A percentile compares a stretch with the other conserved stretches of the same genome.
Evolutionary conservation across 2,113 vertebrate species (phyloP).

Genomic region (Chionis minor): DNA sequence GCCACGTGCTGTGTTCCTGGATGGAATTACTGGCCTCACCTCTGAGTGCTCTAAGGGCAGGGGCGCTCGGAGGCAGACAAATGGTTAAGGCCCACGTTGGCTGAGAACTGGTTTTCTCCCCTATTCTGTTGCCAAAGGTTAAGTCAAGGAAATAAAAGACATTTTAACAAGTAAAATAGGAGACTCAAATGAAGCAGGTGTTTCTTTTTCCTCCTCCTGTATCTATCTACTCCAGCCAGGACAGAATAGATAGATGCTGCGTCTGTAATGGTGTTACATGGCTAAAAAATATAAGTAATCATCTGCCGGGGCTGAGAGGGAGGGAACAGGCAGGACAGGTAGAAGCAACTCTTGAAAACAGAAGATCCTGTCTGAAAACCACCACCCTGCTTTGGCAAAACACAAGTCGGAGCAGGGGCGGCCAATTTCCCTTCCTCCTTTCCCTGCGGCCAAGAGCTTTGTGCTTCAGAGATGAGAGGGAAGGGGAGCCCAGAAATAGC

Average conservation of each 20-base stretch:
- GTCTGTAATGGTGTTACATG: not conserved
- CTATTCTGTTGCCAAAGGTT: not conserved
- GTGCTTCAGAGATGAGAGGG: not conserved
- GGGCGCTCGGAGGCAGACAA: not conserved
- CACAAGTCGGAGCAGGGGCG: not conserved
- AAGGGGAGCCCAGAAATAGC: not conserved
- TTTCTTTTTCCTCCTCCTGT: not conserved
- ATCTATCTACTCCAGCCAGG: not conserved
- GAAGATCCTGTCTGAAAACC: not conserved
- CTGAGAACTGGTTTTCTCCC: not conserved
- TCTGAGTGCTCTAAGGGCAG: not conserved
- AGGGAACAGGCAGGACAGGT: not conserved
- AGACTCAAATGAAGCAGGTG: not conserved
- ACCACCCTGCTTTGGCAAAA: not conserved
- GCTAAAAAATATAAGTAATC: not conserved
- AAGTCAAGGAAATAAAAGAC: not conserved
- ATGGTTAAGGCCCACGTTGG: not conserved
- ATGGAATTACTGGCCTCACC: not conserved
- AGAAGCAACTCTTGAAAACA: not conserved
- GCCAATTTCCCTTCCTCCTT: not conserved
- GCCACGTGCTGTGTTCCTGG: not conserved
- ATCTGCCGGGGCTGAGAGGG: not conserved
- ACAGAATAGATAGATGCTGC: not conserved
- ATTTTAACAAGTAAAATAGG: not conserved
- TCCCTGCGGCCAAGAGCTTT: not conserved